Base-by-base conservation (phyloP, 2,797 vertebrate species). In the Lindbergichthys nudifrons region DNA sequence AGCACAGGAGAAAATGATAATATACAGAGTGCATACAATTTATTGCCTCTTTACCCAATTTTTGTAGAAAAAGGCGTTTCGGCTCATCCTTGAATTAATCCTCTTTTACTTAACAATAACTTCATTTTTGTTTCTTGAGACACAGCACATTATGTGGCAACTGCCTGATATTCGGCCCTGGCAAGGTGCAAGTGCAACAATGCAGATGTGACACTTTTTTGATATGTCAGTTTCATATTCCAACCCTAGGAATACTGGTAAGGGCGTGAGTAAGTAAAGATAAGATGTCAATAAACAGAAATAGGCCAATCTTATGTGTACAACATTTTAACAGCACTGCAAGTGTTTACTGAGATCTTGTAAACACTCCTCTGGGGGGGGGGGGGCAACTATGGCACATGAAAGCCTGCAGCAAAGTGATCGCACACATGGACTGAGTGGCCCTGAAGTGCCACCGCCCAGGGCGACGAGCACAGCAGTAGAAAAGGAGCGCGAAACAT, bases 321-420 rank as follows among this genome's bases (percentile, higher is more conserved):
- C 36, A 64, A 47, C 4, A 18, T 80, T 81, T 68, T 9, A 43
- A 71, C 16, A 0, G 47, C 66, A 15, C 45, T 43, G 26, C 39
- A 32, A 65, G 57, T 65, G 51, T 85, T 83, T 77, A 71, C 70
- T 76, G 81, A 70, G 63, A 73, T 79, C 66, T 79, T 71, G 75
- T 87, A 79, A 87, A 88, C 75, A 74, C 69, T 81, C 42, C 72
- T 79, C 42, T 56, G 56, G 70, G 70, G 62, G 77, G 50, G 50
- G 64, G 67, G 32, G 36, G 19, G 62, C 32, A 36, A 75, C 61
- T 62, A 77, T 53, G 65, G 59, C 67, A 58, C 52, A 86, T 73
- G 72, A 87, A 80, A 79, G 56, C 48, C 65, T 83, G 59, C 32
- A 78, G 73, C 61, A 74, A 80, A 82, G 76, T 48, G 73, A 84